phyloP scores from a whole-genome alignment of 2,113 vertebrate genomes.

The Notothenia rossii region DNA sequence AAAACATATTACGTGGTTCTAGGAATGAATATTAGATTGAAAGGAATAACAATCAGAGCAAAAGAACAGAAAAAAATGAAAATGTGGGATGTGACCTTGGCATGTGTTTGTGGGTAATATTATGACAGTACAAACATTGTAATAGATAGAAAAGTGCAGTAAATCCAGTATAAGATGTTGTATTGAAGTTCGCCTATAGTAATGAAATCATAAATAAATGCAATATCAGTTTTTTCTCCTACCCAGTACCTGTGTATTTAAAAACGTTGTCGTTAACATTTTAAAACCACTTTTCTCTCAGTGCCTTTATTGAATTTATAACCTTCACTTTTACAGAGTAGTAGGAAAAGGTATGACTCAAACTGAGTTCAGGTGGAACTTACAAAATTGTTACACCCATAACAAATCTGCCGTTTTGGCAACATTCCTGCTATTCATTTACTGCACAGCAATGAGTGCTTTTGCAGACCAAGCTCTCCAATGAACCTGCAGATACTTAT shows the following conservation, averaged over 20 bases:
- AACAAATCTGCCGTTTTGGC: conserved; percentile 26
- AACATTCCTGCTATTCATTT: conserved; percentile 10
- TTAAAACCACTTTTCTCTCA: conserved; percentile 56
- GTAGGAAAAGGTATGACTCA: conserved; percentile 11
- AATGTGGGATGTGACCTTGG: conserved; percentile 15
- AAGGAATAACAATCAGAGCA: background rate
- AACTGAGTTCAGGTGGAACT: background rate
- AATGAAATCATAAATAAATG: conserved; percentile 2
- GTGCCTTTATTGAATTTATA: conserved; percentile 37
- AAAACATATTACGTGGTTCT: conserved; percentile 10
- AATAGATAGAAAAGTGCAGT: conserved; percentile 12
- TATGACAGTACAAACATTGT: conserved; percentile 9
- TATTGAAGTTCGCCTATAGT: background rate
- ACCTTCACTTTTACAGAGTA: background rate
- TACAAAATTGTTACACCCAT: background rate
- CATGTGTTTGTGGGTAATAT: conserved; percentile 12
- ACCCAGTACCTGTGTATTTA: background rate
- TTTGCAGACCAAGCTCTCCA: conserved; percentile 13
- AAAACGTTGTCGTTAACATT: conserved; percentile 78
- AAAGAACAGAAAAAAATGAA: background rate
- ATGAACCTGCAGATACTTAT: background rate
- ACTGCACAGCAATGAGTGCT: background rate
- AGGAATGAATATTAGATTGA: background rate
- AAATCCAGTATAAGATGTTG: conserved; percentile 17
- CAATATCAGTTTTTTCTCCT: background rate